phyloP scores from a whole-genome alignment of 2,113 vertebrate species.

The Sturnus vulgaris region DNA sequence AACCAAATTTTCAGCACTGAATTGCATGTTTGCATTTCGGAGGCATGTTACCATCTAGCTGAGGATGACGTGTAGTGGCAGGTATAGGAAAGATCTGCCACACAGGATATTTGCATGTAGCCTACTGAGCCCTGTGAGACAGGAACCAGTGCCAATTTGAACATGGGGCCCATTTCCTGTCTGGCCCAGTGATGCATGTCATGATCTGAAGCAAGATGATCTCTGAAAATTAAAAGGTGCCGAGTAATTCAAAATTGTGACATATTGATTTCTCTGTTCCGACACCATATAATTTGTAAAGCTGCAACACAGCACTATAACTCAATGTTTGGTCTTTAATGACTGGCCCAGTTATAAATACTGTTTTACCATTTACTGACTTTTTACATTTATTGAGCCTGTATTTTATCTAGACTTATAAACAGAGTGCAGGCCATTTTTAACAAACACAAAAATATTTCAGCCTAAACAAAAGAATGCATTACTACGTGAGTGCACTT shows the following conservation, averaged over 20 bases:
- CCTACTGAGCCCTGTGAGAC: background rate
- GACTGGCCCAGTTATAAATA: background rate
- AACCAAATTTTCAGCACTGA: background rate
- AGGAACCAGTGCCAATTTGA: background rate
- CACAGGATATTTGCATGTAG: background rate
- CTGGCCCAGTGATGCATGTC: background rate
- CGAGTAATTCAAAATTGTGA: background rate
- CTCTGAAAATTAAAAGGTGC: conserved; percentile 12
- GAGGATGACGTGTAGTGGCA: rapidly evolving
- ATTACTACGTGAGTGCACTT: rapidly evolving
- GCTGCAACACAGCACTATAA: background rate
- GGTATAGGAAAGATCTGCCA: background rate
- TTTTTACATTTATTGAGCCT: background rate
- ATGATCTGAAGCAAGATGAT: conserved; percentile 7
- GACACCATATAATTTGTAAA: background rate
- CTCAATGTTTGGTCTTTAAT: background rate
- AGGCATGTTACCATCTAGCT: background rate
- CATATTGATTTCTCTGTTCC: conserved; percentile 7
- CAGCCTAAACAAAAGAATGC: background rate
- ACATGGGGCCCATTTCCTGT: background rate
- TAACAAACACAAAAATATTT: background rate
- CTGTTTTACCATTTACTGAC: background rate
- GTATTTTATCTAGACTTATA: background rate
- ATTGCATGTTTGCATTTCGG: background rate
- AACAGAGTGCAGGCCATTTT: background rate